Conservation (phyloP, 2,888 invertebrate species). For the Sinhomidia bicolor region DNA sequence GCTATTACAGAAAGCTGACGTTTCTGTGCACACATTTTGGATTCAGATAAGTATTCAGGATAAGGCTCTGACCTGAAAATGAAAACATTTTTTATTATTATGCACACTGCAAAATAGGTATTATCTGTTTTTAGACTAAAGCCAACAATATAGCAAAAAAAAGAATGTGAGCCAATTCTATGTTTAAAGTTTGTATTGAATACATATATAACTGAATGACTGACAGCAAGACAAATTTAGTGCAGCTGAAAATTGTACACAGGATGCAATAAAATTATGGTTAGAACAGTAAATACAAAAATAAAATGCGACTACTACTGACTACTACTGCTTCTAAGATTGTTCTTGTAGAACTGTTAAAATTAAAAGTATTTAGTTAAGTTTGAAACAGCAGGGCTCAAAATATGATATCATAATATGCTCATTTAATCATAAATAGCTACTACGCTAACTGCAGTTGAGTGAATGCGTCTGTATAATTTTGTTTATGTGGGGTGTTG, state of each 20-base stretch:
- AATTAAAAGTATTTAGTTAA: too few species aligned
- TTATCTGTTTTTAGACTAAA: slow-evolving; percentile 6
- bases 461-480: slow-evolving; percentile 6
- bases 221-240: not conserved
- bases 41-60: slow-evolving; percentile 55
- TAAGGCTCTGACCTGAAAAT: slow-evolving; percentile 70
- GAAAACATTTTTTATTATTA: slow-evolving; percentile 31
- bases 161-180: not conserved
- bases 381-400: slow-evolving; percentile 16
- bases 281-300: not conserved
- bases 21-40: slow-evolving; percentile 1
- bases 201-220: too few species aligned
- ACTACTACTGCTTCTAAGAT: not conserved
- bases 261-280: not conserved
- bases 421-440: too few species aligned
- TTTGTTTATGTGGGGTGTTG: not conserved
- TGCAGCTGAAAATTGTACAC: not conserved
- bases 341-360: slow-evolving; percentile 1
- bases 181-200: not conserved
- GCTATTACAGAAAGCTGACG: not conserved
- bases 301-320: not conserved
- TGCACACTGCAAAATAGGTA: not conserved
- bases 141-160: not conserved
- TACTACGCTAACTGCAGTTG: not conserved
- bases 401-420: not conserved